Conservation (phyloP, 2,888 invertebrate genomes). For the Galeopsomyia nigrocyanea region DNA sequence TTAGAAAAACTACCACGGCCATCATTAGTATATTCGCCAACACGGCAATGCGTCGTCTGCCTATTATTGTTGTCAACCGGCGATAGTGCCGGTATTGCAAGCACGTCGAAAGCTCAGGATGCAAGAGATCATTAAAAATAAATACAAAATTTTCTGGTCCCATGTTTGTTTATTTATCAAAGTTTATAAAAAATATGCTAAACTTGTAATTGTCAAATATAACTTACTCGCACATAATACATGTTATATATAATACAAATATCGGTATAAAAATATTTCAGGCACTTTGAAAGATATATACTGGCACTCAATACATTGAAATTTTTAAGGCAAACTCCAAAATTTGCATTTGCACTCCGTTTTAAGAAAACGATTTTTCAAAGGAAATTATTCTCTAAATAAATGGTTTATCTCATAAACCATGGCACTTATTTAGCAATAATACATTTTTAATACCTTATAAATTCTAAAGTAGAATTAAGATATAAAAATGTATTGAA, state of each 20-base stretch:
- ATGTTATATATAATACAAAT: constrained; percentile 19
- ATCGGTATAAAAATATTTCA: constrained; percentile 10
- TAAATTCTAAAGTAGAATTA: no score
- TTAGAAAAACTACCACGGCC: constrained; percentile 25
- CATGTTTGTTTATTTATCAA: constrained; percentile 28
- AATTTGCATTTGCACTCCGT: no score
- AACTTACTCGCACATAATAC: constrained; percentile 15
- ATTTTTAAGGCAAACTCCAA: no score
- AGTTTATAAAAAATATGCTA: constrained; percentile 36
- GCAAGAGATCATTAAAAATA: no score
- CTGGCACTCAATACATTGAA: constrained; percentile 12
- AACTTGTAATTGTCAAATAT: constrained; percentile 10
- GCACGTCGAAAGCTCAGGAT: no score
- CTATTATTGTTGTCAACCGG: no score
- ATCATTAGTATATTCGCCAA: neutral
- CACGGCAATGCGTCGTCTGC: constrained; percentile 21
- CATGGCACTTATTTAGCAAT: no score
- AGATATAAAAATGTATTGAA: neutral
- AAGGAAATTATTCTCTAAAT: no score
- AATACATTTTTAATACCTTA: no score
- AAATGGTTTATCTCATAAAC: no score
- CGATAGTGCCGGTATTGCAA: no score
- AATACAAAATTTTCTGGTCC: neutral
- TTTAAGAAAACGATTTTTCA: no score
- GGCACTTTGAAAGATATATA: constrained; percentile 14